Evolutionary conservation across 2,797 vertebrate species (phyloP).

Genomic region (Vipera ursinii): DNA sequence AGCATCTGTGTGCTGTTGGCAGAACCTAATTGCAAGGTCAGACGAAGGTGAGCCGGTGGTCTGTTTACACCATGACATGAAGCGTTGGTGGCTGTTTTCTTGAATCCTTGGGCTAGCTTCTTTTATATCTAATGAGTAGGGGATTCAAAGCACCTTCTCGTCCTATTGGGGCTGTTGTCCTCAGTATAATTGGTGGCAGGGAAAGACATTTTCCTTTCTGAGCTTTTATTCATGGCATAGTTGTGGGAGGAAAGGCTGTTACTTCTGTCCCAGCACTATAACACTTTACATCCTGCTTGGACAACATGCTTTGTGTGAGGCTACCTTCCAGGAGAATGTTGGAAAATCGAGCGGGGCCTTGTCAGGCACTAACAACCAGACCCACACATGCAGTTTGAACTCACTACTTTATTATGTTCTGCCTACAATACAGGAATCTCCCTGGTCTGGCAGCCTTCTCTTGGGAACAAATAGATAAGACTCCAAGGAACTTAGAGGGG

Average conservation of each 20-base stretch:
- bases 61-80: conserved; percentile 35
- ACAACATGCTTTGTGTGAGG: not conserved
- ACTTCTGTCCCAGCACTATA: not conserved
- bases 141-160: conserved; percentile 17
- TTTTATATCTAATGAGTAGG: not conserved
- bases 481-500: not conserved
- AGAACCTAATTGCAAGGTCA: conserved; percentile 63
- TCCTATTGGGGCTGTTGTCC: not conserved
- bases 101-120: conserved; percentile 35
- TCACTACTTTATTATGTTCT: not conserved
- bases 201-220: not conserved
- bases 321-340: not conserved
- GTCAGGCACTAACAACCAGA: not conserved
- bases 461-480: not conserved
- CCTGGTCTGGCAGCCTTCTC: not conserved
- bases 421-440: not conserved
- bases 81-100: conserved; percentile 35
- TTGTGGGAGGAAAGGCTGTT: not conserved
- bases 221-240: not conserved
- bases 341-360: not conserved
- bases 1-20: conserved; percentile 45
- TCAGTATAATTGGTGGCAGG: not conserved
- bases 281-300: not conserved
- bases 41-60: conserved; percentile 43
- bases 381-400: not conserved